Conservation (phyloP, 53 echinoderm and acorn worm genomes). For the Hippasteria phrygiana region DNA sequence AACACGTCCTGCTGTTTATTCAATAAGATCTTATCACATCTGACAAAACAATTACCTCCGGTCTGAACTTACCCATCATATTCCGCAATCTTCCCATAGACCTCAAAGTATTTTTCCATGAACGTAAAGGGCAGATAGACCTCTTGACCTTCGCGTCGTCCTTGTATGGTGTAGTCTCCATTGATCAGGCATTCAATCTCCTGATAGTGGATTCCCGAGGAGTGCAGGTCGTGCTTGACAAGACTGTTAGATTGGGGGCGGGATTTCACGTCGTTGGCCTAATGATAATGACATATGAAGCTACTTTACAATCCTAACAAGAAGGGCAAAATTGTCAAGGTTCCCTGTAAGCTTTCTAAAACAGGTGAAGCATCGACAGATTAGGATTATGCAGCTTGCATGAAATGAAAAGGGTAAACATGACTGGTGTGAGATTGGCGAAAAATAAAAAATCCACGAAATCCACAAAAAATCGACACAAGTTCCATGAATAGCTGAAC, state of each 20-base stretch:
- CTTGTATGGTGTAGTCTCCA: constrained; percentile 88
- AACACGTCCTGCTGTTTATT: background rate
- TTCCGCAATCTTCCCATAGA: constrained; percentile 89
- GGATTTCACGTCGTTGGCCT: constrained; percentile 51
- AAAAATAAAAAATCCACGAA: no score
- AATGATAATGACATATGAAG: no score
- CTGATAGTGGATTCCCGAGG: constrained; percentile 65
- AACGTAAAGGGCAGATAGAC: constrained; percentile 94
- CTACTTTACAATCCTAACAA: background rate
- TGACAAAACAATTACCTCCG: no score
- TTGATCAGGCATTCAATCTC: constrained; percentile 97
- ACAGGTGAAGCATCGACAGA: no score
- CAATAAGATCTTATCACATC: no score
- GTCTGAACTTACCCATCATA: constrained; percentile 76
- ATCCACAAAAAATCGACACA: no score
- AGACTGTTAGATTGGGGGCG: constrained; percentile 23
- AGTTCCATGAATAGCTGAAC: no score
- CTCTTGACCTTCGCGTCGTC: constrained; percentile 86
- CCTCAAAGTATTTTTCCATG: constrained; percentile 93
- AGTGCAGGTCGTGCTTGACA: constrained; percentile 22
- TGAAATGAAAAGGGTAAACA: no score
- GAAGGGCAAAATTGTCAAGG: no score
- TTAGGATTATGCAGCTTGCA: no score
- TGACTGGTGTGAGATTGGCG: no score
- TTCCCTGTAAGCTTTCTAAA: no score